phyloP scores from a whole-genome alignment of 2,888 invertebrate species.

The Thereva unica region DNA sequence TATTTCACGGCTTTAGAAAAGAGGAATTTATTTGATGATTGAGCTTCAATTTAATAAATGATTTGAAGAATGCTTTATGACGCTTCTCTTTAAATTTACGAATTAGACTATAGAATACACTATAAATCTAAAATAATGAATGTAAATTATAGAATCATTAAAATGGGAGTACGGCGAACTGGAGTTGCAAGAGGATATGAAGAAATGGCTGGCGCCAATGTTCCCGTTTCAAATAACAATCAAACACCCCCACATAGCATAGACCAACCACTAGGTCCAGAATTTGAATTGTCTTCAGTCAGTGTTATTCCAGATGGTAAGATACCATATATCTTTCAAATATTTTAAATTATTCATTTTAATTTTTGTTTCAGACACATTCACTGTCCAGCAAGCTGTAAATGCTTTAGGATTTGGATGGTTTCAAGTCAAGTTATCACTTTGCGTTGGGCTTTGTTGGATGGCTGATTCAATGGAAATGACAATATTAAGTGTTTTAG shows the following conservation, averaged over 20 bases:
- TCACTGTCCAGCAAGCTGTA: constrained; percentile 84
- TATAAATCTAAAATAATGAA: constrained; percentile 2
- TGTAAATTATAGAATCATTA: constrained; percentile 9
- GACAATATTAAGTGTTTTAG: constrained; percentile 92
- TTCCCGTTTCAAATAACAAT: constrained; percentile 39
- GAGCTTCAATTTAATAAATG: too few relatives aligned
- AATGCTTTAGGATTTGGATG: constrained; percentile 86
- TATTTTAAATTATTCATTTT: neutral
- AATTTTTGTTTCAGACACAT: constrained; percentile 69
- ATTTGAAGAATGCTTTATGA: too few relatives aligned
- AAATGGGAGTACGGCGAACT: constrained; percentile 46
- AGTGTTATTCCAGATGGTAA: constrained; percentile 71
- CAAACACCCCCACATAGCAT: neutral
- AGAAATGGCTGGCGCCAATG: constrained; percentile 46
- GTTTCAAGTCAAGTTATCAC: constrained; percentile 85
- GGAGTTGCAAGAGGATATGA: constrained; percentile 46
- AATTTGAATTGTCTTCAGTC: constrained; percentile 68
- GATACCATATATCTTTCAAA: neutral
- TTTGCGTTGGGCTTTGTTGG: constrained; percentile 87
- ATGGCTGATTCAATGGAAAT: constrained; percentile 99
- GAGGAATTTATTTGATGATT: too few relatives aligned
- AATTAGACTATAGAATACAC: too few relatives aligned
- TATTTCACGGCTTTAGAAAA: too few relatives aligned
- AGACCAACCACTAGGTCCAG: constrained; percentile 53
- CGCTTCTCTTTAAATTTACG: neutral